Conservation (phyloP, 2,888 invertebrate genomes). For the Syrista parreyssii region DNA sequence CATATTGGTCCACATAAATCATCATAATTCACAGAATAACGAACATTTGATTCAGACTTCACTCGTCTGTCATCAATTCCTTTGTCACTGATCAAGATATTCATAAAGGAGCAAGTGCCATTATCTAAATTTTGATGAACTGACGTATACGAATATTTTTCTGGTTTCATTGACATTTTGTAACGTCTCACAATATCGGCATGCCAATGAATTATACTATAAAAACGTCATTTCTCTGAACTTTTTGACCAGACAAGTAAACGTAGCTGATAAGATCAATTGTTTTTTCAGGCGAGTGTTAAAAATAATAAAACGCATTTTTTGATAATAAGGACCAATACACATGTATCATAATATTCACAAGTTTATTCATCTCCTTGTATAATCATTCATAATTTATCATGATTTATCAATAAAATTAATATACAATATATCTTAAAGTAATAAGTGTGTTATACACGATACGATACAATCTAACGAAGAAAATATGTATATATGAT, state of each 20-base stretch:
- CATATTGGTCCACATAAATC: conserved; percentile 47
- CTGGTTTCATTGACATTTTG: neutral
- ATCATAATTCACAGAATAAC: conserved; percentile 43
- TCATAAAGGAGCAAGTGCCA: neutral
- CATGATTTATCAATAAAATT: conserved; percentile 63
- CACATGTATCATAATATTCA: conserved; percentile 22
- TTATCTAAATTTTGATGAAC: neutral
- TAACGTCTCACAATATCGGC: neutral
- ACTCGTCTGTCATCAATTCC: neutral
- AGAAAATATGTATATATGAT: conserved; percentile 54
- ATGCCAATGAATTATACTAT: neutral
- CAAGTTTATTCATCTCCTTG: conserved; percentile 40
- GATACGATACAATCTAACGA: conserved; percentile 56
- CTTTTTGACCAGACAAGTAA: neutral
- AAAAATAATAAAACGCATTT: conserved; percentile 16
- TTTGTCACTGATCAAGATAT: neutral
- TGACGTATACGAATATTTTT: neutral
- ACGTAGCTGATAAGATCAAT: neutral
- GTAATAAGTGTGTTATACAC: conserved; percentile 60
- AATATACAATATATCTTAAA: conserved; percentile 64
- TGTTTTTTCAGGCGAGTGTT: neutral
- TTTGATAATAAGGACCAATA: conserved; percentile 19
- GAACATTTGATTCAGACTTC: conserved; percentile 37
- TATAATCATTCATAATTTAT: conserved; percentile 61
- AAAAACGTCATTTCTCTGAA: neutral